Evolutionary conservation across 2,888 invertebrate genomes (phyloP).

Genomic region (Buathra laborator): DNA sequence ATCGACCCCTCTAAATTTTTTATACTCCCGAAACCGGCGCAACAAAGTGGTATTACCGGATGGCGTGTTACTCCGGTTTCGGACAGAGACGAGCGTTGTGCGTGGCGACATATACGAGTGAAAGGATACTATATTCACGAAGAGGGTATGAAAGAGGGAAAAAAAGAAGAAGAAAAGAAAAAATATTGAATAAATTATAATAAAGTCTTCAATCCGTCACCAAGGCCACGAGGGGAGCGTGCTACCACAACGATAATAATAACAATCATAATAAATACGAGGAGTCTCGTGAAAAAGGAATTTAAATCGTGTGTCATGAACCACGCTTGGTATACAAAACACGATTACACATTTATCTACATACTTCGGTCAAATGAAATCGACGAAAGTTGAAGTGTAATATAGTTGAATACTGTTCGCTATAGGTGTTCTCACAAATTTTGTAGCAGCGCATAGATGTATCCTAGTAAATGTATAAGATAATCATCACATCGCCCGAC

Average conservation of each 20-base stretch:
- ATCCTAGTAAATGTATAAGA: too few relatives aligned
- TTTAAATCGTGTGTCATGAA: constrained; percentile 33
- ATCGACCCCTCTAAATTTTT: not conserved
- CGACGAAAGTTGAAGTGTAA: not conserved
- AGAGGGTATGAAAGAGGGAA: constrained; percentile 15
- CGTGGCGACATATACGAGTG: constrained; percentile 29
- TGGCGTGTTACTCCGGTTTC: constrained; percentile 45
- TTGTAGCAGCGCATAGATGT: too few relatives aligned
- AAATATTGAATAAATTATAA: constrained; percentile 41
- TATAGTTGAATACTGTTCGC: not conserved
- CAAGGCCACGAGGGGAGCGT: constrained; percentile 56
- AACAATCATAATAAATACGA: constrained; percentile 49
- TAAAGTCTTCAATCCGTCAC: constrained; percentile 44
- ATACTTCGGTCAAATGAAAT: constrained; percentile 7
- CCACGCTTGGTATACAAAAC: constrained; percentile 32
- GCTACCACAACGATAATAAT: constrained; percentile 28
- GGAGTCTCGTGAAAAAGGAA: constrained; percentile 47
- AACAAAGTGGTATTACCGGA: constrained; percentile 2
- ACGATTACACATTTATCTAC: constrained; percentile 19
- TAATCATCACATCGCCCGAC: too few relatives aligned
- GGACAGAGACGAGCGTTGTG: constrained; percentile 42
- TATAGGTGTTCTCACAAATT: too few relatives aligned
- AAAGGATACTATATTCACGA: constrained; percentile 44
- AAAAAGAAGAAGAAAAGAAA: constrained; percentile 14
- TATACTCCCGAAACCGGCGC: not conserved